A percentile compares a stretch with the other conserved stretches of the same genome.
Evolutionary conservation across 1,140 invertebrate species (phyloP).

Genomic region (Ctenoplectra terminalis): DNA sequence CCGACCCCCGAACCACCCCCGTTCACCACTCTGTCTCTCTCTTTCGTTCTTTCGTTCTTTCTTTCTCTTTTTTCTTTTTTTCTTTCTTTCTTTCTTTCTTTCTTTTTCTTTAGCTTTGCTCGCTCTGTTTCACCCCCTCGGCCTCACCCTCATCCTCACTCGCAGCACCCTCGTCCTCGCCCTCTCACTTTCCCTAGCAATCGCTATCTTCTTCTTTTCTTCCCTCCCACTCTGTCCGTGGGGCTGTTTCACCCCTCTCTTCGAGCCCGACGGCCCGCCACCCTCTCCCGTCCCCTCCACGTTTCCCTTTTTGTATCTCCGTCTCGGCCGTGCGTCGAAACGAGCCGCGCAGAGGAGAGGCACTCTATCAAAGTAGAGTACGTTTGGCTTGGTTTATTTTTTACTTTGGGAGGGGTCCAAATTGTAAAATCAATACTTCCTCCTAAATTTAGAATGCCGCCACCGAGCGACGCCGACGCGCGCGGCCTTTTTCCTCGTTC

Average conservation of each 20-base stretch:
- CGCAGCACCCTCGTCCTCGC: neutral
- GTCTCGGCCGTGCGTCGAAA: constrained; percentile 74
- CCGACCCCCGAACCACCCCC: constrained; percentile 12
- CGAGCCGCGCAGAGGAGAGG: constrained; percentile 78
- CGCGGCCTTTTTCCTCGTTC: constrained; percentile 61
- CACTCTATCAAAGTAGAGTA: constrained; percentile 82
- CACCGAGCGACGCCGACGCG: constrained; percentile 57
- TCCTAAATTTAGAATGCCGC: constrained; percentile 80
- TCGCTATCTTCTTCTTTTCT: constrained; percentile 50
- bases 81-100: constrained; percentile 16
- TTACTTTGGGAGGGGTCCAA: constrained; percentile 82
- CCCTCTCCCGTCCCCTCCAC: constrained; percentile 18
- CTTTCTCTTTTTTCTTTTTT: neutral
- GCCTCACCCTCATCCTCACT: neutral
- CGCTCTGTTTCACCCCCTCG: neutral
- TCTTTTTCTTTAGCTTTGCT: neutral
- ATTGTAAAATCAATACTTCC: constrained; percentile 83
- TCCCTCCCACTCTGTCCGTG: constrained; percentile 6
- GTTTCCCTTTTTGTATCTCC: constrained; percentile 54
- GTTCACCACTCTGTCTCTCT: constrained; percentile 26
- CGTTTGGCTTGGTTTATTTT: constrained; percentile 82
- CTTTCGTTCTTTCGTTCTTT: neutral
- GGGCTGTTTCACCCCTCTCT: constrained; percentile 24
- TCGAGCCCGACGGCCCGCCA: constrained; percentile 7
- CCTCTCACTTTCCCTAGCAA: constrained; percentile 43